phyloP scores from a whole-genome alignment of 2,113 vertebrate species.

The Entosphenus tridentatus region DNA sequence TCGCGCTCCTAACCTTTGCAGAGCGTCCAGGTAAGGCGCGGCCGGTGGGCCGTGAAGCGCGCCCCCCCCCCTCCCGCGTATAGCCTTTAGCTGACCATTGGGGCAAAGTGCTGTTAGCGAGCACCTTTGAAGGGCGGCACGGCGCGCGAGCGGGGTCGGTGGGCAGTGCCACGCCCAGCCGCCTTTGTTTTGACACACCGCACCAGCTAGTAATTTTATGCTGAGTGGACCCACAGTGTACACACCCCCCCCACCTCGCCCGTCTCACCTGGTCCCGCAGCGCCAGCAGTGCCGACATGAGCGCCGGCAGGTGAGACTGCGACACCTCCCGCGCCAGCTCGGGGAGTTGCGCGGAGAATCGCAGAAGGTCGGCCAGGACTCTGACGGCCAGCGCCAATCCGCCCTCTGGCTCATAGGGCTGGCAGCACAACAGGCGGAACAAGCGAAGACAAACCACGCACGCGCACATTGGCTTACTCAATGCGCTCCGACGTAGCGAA shows the following conservation, averaged over 20 bases:
- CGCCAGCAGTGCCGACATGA: slow-evolving; percentile 51
- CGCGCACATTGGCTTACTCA: neutral
- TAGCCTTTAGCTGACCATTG: too few relatives aligned
- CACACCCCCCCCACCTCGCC: neutral
- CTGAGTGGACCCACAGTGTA: neutral
- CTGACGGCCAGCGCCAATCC: slow-evolving; percentile 41
- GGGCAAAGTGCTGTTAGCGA: too few relatives aligned
- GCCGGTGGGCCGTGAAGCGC: too few relatives aligned
- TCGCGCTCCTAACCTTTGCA: too few relatives aligned
- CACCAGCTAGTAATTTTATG: neutral
- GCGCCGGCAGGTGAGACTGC: slow-evolving; percentile 48
- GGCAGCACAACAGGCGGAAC: neutral
- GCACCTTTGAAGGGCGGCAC: too few relatives aligned
- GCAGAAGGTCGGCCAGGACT: slow-evolving; percentile 42
- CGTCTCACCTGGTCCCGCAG: slow-evolving; percentile 45
- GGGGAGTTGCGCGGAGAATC: slow-evolving; percentile 42
- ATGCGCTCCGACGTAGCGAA: neutral
- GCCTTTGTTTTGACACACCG: too few relatives aligned
- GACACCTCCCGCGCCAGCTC: slow-evolving; percentile 48
- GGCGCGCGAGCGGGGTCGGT: too few relatives aligned
- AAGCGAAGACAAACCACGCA: too few relatives aligned
- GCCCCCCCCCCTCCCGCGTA: too few relatives aligned
- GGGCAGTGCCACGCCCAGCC: too few relatives aligned
- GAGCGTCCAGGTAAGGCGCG: too few relatives aligned
- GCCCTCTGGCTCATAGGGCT: slow-evolving; percentile 50